Base-by-base conservation (phyloP, 2,888 invertebrate genomes). In the Muschampia staudingeri region DNA sequence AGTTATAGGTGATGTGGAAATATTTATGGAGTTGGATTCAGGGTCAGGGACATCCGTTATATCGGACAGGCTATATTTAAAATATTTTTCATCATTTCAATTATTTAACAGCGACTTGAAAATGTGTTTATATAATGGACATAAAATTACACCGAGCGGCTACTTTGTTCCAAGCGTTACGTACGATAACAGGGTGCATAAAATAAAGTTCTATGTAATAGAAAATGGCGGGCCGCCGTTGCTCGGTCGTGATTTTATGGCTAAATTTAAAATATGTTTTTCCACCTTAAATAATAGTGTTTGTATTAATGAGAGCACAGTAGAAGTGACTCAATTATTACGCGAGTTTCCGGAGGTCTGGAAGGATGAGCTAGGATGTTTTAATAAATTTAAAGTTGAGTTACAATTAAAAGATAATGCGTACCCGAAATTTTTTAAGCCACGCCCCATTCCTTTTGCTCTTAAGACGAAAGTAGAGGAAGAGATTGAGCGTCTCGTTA, bases 391-490 rank as follows among this genome's bases (percentile, higher is more conserved):
- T 67, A 12, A 67, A 48, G 19, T 76, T 12, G 12, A 67, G 11
- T 44, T 76, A 67, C 6, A 80, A 56, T 72, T 81, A 67, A 81
- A 78, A 61, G 72, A 73, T 14, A 73, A 72, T 56, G 42, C 48
- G 11, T 34, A 30, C 14, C 82, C 82, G 42, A 82, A 78, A 44
- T 83, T 75, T 83, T 73, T 83, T 37, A 80, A 80, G 56, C 44
- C 83, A 14, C 83, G 83, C 16, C 70, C 80, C 8, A 75, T 83
- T 12, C 83, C 83, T 14, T 83, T 76, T 70, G 83, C 83, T 14
- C 65, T 83, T 42, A 83, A 81, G 70, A 48, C 73, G 12, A 56
- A 65, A 40, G 37, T 83, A 25, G 80, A 83, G 12, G 70, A 80
- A 40, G 83, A 83, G 30, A 69, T 83, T 16, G 71, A 81, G 14